A percentile compares a stretch with the other conserved stretches of the same genome.
Evolutionary conservation across 2,888 invertebrate genomes (phyloP).

Genomic region (Eretmocerus hayati): DNA sequence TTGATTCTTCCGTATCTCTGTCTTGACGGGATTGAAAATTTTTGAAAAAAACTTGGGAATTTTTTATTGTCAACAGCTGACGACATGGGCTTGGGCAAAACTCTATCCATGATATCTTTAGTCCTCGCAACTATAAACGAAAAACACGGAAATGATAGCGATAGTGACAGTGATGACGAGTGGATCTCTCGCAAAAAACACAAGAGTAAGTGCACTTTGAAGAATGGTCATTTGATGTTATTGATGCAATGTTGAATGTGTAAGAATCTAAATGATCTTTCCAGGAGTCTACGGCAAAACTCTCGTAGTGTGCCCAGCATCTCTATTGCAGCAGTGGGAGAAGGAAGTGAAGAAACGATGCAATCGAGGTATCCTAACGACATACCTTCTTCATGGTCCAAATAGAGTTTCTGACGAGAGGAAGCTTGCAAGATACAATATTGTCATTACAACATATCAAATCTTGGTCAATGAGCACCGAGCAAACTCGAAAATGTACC

Average conservation of each 20-base stretch:
- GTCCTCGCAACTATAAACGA: constrained; percentile 49
- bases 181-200: constrained; percentile 20
- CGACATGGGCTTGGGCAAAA: constrained; percentile 80
- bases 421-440: constrained; percentile 62
- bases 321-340: constrained; percentile 86
- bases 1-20: background rate
- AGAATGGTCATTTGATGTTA: constrained; percentile 3
- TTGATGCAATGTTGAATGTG: background rate
- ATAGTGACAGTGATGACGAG: constrained; percentile 30
- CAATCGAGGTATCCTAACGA: constrained; percentile 54
- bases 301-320: constrained; percentile 89
- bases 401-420: constrained; percentile 55
- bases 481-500: too few species aligned
- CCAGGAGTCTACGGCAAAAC: constrained; percentile 57
- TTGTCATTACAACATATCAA: constrained; percentile 87
- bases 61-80: constrained; percentile 59
- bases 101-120: constrained; percentile 73
- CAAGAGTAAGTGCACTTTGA: constrained; percentile 8
- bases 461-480: constrained; percentile 61
- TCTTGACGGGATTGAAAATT: background rate
- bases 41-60: too few species aligned
- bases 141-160: constrained; percentile 42
- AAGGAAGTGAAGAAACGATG: constrained; percentile 65
- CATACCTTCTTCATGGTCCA: constrained; percentile 71
- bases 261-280: constrained; percentile 7